A percentile compares a stretch with the other conserved stretches of the same genome.
Evolutionary conservation across 1,140 invertebrate species (phyloP).

Genomic region (Dendroctonus ponderosae): DNA sequence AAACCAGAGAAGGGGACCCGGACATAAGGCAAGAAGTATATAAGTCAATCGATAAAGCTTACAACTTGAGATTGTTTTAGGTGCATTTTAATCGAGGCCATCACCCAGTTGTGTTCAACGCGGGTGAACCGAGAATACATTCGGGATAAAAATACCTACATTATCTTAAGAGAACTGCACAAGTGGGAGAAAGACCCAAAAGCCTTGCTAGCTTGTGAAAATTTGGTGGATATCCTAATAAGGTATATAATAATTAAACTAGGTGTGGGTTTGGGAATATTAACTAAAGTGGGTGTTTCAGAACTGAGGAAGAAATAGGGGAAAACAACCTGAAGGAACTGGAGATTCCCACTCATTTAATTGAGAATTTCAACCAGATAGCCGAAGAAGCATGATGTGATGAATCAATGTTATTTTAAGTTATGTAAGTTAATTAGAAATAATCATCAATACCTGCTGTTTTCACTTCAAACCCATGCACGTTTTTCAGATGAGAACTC

Average conservation of each 20-base stretch:
- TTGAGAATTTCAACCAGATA: conserved; percentile 72
- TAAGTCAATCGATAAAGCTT: conserved; percentile 41
- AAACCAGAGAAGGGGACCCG: conserved; percentile 73
- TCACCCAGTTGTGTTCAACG: conserved; percentile 76
- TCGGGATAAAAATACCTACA: conserved; percentile 77
- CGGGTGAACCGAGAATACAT: conserved; percentile 67
- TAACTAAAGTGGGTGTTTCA: conserved; percentile 44
- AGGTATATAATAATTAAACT: conserved; percentile 52
- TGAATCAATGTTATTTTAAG: not conserved
- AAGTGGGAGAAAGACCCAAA: conserved; percentile 78
- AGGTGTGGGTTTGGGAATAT: conserved; percentile 15
- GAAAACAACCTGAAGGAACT: conserved; percentile 75
- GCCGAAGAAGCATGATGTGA: conserved; percentile 49
- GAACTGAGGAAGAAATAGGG: conserved; percentile 84
- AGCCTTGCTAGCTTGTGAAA: conserved; percentile 72
- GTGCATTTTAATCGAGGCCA: conserved; percentile 67
- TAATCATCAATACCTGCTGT: not conserved
- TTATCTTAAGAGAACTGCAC: conserved; percentile 84
- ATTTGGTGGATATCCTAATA: conserved; percentile 87
- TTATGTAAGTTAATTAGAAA: conserved; percentile 2
- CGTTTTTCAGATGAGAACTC: conserved; percentile 37
- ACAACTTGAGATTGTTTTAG: conserved; percentile 41
- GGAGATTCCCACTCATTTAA: conserved; percentile 72
- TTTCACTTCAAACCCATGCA: conserved; percentile 17
- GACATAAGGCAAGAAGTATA: conserved; percentile 66